These are phyloP conservation scores for Eleginops maclovinus DNA, from an alignment of 2,113 vertebrate genomes.

Conservation along the genomic window DNA sequence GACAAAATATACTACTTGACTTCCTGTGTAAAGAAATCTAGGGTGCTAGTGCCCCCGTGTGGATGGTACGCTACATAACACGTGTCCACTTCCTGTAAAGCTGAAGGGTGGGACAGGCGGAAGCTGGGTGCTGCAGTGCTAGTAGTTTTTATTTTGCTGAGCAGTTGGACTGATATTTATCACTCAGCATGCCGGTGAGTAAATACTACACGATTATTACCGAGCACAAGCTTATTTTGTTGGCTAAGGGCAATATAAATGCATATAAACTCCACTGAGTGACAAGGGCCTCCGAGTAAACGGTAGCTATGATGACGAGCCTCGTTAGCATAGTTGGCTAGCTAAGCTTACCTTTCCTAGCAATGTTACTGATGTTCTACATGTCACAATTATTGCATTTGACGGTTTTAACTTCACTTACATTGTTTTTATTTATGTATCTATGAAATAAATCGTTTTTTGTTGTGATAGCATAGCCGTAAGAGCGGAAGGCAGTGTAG, in stretches of 20 bases:
- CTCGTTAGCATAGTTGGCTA: conserved; percentile 54
- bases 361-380: neutral
- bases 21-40: neutral
- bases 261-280: neutral
- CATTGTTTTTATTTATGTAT: neutral
- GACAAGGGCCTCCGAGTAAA: neutral
- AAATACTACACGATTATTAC: rapidly evolving
- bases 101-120: conserved; percentile 85
- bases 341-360: conserved; percentile 32
- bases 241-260: neutral
- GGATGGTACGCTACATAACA: conserved; percentile 27
- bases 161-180: conserved; percentile 56
- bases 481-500: too few species aligned
- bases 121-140: conserved; percentile 65
- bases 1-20: neutral
- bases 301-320: conserved; percentile 21
- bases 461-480: neutral
- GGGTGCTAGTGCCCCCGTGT: conserved; percentile 46
- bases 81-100: conserved; percentile 76
- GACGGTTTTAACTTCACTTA: rapidly evolving
- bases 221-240: rapidly evolving
- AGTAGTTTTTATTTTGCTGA: conserved; percentile 49
- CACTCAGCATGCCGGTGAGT: conserved; percentile 89
- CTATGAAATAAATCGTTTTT: neutral
- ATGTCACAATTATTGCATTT: neutral